Conservation (phyloP, 2,797 vertebrate species). For the Dallia pectoralis region DNA sequence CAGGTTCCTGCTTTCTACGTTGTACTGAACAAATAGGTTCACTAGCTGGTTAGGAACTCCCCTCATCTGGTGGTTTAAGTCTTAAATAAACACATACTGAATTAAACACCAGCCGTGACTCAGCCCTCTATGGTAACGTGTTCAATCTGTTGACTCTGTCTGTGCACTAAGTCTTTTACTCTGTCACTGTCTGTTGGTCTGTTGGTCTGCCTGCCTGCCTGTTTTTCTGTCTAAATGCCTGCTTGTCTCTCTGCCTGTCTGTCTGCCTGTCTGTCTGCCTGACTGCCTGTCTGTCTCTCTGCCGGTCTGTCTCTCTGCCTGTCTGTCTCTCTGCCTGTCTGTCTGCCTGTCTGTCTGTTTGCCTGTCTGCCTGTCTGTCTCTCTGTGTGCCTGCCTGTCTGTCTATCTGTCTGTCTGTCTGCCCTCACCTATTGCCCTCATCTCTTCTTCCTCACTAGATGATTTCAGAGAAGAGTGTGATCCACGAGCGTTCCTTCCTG, state of each 20-base stretch:
- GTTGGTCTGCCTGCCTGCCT: too few relatives aligned
- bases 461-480: slow-evolving; percentile 38
- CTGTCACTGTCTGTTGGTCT: background rate
- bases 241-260: background rate
- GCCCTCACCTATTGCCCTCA: background rate
- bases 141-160: background rate
- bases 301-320: background rate
- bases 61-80: too few relatives aligned
- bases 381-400: background rate
- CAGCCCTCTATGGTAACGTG: background rate
- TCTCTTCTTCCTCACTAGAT: slow-evolving; percentile 33
- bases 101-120: too few relatives aligned
- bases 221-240: too few relatives aligned
- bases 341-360: background rate
- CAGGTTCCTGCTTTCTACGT: too few relatives aligned
- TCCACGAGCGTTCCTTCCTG: slow-evolving; percentile 37
- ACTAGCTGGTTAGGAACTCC: too few relatives aligned
- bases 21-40: too few relatives aligned
- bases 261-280: background rate
- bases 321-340: background rate
- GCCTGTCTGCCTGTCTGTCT: too few relatives aligned
- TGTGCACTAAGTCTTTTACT: too few relatives aligned
- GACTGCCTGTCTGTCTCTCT: too few relatives aligned
- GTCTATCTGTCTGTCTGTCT: too few relatives aligned
- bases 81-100: too few relatives aligned